Conservation (phyloP, 1,140 invertebrate genomes). For the Carposina sasakii region DNA sequence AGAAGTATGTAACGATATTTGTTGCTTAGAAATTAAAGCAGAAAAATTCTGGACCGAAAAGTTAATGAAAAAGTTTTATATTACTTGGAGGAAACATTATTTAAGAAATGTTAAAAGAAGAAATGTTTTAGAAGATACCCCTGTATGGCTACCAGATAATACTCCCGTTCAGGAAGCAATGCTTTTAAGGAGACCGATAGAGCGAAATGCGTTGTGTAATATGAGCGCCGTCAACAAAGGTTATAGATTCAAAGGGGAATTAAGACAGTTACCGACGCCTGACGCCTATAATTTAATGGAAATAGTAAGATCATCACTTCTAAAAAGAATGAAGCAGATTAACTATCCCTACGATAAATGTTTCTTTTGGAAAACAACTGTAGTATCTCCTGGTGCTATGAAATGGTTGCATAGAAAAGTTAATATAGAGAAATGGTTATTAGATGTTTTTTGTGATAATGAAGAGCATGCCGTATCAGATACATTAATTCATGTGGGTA, state of each 20-base stretch:
- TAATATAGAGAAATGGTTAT: constrained; percentile 52
- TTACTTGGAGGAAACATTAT: constrained; percentile 57
- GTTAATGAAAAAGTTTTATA: constrained; percentile 50
- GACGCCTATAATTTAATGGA: constrained; percentile 63
- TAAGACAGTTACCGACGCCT: constrained; percentile 45
- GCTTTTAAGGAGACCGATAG: constrained; percentile 64
- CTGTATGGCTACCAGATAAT: constrained; percentile 74
- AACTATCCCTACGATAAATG: constrained; percentile 68
- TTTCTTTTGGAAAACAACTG: constrained; percentile 80
- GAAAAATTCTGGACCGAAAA: constrained; percentile 50
- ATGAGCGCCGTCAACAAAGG: constrained; percentile 73
- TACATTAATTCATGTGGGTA: constrained; percentile 52
- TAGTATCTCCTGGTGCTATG: constrained; percentile 71
- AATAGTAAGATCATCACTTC: constrained; percentile 62
- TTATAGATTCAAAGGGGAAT: constrained; percentile 52
- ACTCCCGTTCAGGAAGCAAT: constrained; percentile 70
- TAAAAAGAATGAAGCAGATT: constrained; percentile 64
- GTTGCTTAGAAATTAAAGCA: constrained; percentile 68
- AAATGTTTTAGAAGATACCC: constrained; percentile 74
- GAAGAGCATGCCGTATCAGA: constrained; percentile 38
- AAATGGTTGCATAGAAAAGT: constrained; percentile 55
- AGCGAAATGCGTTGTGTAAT: constrained; percentile 68
- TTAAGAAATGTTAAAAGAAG: constrained; percentile 69
- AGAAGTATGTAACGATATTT: constrained; percentile 66
- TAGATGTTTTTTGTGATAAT: constrained; percentile 49